Base-by-base conservation (phyloP, 2,113 vertebrate species). In the Triplophysa dalaica region DNA sequence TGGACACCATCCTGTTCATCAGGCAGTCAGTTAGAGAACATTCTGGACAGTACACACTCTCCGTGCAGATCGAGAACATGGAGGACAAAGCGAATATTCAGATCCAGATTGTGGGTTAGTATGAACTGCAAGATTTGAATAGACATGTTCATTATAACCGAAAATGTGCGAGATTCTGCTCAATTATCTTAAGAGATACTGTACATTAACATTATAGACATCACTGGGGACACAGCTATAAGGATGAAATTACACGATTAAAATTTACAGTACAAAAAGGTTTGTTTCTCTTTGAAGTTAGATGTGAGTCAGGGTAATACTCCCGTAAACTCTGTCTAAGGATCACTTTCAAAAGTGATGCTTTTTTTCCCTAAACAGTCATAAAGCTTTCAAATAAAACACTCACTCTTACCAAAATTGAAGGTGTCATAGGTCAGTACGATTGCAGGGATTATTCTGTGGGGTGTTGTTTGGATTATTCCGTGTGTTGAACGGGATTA, bases 1-100 rank as follows among this genome's bases (percentile, higher is more conserved):
- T 92, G 3, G 94, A 96, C 91, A 93, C 93, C 7, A 94, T 97
- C 83, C 88, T 97, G 81, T 97, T 97, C 86, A 94, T 97, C 84
- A 94, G 96, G 83, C 85, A 93, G 1, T 84, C 94, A 0, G 93
- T 91, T 22, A 92, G 94, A 29, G 45, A 54, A 10, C 92, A 97
- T 90, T 96, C 96, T 0, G 96, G 96, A 2, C 92, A 83, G 38
- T 97, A 96, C 77, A 93, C 93, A 0, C 89, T 97, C 41, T 85
- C 70, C 0, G 94, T 97, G 38, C 90, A 94, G 86, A 93, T 97
- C 2, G 95, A 97, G 89, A 94, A 94, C 89, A 89, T 94, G 91
- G 83, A 86, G 54, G 95, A 95, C 89, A 91, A 87, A 1, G 95
- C 93, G 3, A 88, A 84, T 82, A 85, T 97, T 12, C 65, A 87